Percentiles rank a stretch among this genome's conserved stretches.
These are phyloP conservation scores for Saccostrea glomerata DNA, from an alignment of 1,140 invertebrate genomes.

Conservation along the genomic window DNA sequence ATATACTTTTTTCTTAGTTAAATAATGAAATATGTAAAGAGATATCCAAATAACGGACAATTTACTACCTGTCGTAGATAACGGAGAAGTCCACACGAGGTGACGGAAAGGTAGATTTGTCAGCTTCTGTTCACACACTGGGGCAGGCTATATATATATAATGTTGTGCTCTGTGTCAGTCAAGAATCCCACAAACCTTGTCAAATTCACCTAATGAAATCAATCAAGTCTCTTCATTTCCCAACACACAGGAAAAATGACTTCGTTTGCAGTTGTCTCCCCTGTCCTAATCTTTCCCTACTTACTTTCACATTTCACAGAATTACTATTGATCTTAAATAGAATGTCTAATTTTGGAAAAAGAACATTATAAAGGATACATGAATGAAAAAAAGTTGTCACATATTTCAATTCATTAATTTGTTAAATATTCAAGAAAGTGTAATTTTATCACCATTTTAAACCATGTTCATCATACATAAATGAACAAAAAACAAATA, in stretches of 20 bases:
- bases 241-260: background rate
- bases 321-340: background rate
- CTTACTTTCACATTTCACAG: background rate
- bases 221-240: too few relatives aligned
- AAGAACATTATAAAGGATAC: too few relatives aligned
- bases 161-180: constrained; percentile 9
- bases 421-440: too few relatives aligned
- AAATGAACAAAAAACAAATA: too few relatives aligned
- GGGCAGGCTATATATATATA: constrained; percentile 16
- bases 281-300: background rate
- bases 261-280: background rate
- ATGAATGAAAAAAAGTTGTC: too few relatives aligned
- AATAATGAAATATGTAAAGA: background rate
- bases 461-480: too few relatives aligned
- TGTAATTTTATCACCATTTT: too few relatives aligned
- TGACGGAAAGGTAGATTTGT: constrained; percentile 29
- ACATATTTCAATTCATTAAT: too few relatives aligned
- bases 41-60: background rate
- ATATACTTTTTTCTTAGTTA: background rate
- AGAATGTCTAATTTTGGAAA: too few relatives aligned
- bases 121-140: constrained; percentile 25
- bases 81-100: constrained; percentile 1
- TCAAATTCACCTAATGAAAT: background rate
- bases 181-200: constrained; percentile 1
- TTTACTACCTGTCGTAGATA: constrained; percentile 20